Evolutionary conservation across 2,888 invertebrate genomes (phyloP), one percentile per base, ranked within the genome.

Genomic region (Pristionchus exspectatus): DNA sequence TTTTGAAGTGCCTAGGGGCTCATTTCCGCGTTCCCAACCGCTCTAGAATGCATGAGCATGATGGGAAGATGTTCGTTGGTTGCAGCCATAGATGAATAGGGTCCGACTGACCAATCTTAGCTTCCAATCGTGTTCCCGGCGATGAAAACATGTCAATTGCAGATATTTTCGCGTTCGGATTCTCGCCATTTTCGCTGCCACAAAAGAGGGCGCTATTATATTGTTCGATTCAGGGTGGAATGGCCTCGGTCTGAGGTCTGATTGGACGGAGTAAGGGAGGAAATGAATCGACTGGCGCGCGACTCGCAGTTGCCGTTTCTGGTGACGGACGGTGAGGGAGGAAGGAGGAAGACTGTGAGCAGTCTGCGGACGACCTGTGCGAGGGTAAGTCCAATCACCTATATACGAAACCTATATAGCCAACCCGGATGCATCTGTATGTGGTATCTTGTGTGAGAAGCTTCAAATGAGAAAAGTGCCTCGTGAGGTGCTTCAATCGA

Each of bases 281-380:
- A 33, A 30, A 72, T 72, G 72, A 72, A 72, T 72, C 72, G 77
- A n/a, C 30, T 84, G 56, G 63, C 66, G 14, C 38, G 86, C n/a
- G 86, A 86, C 30, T 63, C 63, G 10, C 38, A 63, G 27, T 33
- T 86, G 63, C 86, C 86, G 5, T 86, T 86, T n/a, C 66, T 86
- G 44, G 86, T 86, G n/a, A 38, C 66, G 12, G 86, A 86, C 56
- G 33, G n/a, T 9, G 59, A 56, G 16, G 86, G 86, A 18, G 44
- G 27, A 12, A n/a, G 86, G 63, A 33, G 86, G 44, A 86, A 66
- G 38, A 44, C 86, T 4, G 66, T 66, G 59, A n/a, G 66, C 5
- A 27, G 66, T 27, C 66, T 66, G 24, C 24, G 66, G 12, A 72
- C 33, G 16, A 63, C 86, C 66, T 33, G 63, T 9, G 33, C 66